Conservation (phyloP, 2,888 invertebrate species). For the Plebejus argus region DNA sequence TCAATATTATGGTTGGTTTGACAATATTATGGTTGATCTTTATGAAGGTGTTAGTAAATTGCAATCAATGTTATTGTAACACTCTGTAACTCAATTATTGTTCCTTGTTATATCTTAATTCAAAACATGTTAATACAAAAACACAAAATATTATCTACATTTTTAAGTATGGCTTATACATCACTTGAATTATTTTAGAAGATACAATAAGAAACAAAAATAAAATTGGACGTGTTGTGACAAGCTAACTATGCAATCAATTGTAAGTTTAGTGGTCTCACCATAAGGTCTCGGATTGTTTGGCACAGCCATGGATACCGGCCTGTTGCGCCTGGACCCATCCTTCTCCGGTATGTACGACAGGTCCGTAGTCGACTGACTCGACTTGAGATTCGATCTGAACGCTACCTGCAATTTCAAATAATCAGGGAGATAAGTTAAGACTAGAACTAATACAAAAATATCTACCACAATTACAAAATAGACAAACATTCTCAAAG, state of each 20-base stretch:
- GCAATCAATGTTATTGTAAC: conserved; percentile 15
- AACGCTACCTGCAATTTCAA: conserved; percentile 61
- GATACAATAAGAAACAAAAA: conserved; percentile 18
- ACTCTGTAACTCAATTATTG: conserved; percentile 17
- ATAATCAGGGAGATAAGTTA: background rate
- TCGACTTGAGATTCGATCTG: conserved; percentile 88
- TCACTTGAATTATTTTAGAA: background rate
- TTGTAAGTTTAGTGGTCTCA: conserved; percentile 46
- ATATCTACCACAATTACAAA: no score
- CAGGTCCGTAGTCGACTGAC: conserved; percentile 92
- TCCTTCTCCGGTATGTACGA: conserved; percentile 84
- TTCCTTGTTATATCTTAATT: conserved; percentile 22
- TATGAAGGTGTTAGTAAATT: conserved; percentile 13
- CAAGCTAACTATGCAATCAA: conserved; percentile 29
- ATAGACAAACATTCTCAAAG: no score
- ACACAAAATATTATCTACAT: background rate
- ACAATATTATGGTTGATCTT: background rate
- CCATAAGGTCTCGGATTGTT: conserved; percentile 64
- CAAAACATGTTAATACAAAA: background rate
- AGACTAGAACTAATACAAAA: background rate
- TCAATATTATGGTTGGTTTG: conserved; percentile 4
- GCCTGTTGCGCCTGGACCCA: conserved; percentile 64
- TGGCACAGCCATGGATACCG: conserved; percentile 71
- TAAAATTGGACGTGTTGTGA: conserved; percentile 26
- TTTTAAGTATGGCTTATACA: background rate